Conservation (phyloP, 2,113 vertebrate species). For the Ceratotherium simum region DNA sequence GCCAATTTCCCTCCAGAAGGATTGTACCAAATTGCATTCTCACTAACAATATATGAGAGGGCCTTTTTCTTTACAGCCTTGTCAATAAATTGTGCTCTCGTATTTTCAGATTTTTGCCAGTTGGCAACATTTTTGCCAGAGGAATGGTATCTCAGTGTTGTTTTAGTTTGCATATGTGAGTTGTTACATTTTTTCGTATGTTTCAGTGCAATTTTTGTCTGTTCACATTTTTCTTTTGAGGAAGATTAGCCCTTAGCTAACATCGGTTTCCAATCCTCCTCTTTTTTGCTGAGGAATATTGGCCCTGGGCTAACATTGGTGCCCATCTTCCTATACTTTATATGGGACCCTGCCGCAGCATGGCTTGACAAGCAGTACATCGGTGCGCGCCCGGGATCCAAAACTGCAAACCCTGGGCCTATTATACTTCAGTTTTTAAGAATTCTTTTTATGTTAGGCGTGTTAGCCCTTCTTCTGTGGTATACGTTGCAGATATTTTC, state of each 20-base stretch:
- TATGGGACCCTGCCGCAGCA: too few relatives aligned
- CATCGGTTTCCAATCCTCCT: too few relatives aligned
- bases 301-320: too few relatives aligned
- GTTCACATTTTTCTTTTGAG: background rate
- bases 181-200: background rate
- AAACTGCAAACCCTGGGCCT: background rate
- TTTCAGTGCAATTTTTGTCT: background rate
- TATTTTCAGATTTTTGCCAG: background rate
- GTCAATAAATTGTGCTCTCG: background rate
- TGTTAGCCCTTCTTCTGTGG: background rate
- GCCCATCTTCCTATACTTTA: too few relatives aligned
- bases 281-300: too few relatives aligned
- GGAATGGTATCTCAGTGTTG: background rate
- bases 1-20: background rate
- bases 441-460: background rate
- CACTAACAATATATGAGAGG: background rate
- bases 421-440: background rate
- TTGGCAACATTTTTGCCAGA: background rate
- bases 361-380: too few relatives aligned
- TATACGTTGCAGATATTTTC: background rate
- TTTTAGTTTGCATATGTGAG: background rate
- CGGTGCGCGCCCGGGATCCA: too few relatives aligned
- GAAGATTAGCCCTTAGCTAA: too few relatives aligned
- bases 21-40: background rate
- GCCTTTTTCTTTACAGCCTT: background rate